Evolutionary conservation across 1,140 invertebrate species (phyloP), one percentile per base, ranked within the genome.

Genomic region (Dryas iulia): DNA sequence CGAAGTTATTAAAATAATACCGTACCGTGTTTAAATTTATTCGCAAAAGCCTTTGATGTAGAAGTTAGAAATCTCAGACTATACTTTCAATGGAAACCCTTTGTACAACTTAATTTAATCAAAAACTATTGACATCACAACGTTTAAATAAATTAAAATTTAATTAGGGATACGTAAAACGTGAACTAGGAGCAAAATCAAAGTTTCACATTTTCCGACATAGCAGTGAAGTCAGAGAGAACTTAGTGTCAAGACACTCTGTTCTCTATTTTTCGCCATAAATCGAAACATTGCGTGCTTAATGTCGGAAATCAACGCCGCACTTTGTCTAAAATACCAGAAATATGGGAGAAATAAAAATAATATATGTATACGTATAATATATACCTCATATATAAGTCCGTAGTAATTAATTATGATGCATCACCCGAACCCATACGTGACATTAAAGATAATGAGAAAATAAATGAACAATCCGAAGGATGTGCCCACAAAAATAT

Each of bases 401-500:
- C 18, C 10, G 39, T 47, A 47, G 7, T 47, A 47, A 47, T 47
- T 18, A 21, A 47, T 47, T 47, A 47, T 21, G 39, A 47, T 47
- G 39, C 39, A 47, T 47, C 18, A 35, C 33, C 33, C 4, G 6
- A 35, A 14, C 33, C 59, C 59, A 60, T 60, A 60, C 58, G 58
- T 59, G 58, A 60, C 26, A 23, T 47, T 47, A 39, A 60, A 39
- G 12, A 25, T 23, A 60, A 60, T 60, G n/a, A 59, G 31, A 12
- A 24, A 59, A 47, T 47, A 47, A 18, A 26, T 39, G 33, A 25
- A 23, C 33, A 39, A 25, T 23, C n/a, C 23, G 2, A 59, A 24
- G n/a, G 23, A 25, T 8, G 1, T 26, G 3, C 10, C 2, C 11
- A 33, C 1, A 24, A 56, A 63, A 54, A 63, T 30, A 63, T 56